A percentile compares a stretch with the other conserved stretches of the same genome.
phyloP scores from a whole-genome alignment of 2,797 vertebrate genomes.

The Parauchenoglanis punctatus region DNA sequence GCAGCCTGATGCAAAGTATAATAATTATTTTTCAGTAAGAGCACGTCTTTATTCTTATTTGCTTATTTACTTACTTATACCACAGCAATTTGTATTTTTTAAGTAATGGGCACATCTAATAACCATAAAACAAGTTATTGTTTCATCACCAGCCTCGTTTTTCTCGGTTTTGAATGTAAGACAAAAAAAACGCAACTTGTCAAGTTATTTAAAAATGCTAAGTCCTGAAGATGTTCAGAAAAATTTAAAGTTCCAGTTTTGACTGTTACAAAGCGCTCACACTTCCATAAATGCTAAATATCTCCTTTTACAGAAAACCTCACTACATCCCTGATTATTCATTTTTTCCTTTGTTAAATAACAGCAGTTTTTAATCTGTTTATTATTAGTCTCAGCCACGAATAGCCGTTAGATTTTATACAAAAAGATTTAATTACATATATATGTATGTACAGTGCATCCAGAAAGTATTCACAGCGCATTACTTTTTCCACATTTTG shows the following conservation, averaged over 20 bases:
- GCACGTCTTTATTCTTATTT: neutral
- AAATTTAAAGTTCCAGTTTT: neutral
- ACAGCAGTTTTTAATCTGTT: neutral
- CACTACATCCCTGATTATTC: neutral
- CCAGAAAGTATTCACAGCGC: no score
- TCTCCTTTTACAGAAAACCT: neutral
- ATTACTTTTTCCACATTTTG: no score
- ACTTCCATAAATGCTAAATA: neutral
- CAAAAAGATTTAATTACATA: neutral
- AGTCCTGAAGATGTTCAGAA: neutral
- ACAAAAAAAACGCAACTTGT: neutral
- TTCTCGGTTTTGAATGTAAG: neutral
- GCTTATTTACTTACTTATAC: neutral
- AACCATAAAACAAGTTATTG: neutral
- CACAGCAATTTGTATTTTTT: neutral
- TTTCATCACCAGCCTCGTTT: neutral
- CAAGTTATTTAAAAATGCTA: neutral
- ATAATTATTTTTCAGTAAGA: neutral
- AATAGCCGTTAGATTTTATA: neutral
- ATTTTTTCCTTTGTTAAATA: neutral
- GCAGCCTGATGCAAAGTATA: neutral
- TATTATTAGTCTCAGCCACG: neutral
- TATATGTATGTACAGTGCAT: no score
- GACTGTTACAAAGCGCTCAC: neutral
- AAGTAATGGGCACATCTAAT: neutral